phyloP scores from a whole-genome alignment of 2,888 invertebrate species.

The Microchrysa polita region DNA sequence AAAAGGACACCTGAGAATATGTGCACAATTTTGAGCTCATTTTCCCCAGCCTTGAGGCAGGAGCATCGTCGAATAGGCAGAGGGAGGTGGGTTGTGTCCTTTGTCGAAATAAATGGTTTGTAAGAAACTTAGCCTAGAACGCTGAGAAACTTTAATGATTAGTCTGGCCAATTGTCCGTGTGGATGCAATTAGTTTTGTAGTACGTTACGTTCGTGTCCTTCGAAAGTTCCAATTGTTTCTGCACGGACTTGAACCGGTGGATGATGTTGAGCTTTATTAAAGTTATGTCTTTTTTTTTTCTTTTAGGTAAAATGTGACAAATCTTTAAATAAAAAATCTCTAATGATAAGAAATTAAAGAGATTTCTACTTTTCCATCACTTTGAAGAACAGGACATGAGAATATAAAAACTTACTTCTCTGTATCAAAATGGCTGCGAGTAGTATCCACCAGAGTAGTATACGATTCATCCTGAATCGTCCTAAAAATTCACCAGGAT shows the following conservation, averaged over 20 bases:
- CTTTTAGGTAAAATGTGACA: no score
- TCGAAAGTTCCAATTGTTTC: constrained; percentile 21
- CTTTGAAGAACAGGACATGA: background rate
- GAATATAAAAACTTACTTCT: constrained; percentile 55
- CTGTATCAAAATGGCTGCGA: constrained; percentile 60
- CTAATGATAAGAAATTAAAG: background rate
- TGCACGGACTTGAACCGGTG: constrained; percentile 22
- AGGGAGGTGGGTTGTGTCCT: no score
- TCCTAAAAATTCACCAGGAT: background rate
- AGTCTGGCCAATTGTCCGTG: no score
- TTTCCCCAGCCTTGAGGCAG: no score
- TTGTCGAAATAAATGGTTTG: no score
- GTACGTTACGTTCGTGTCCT: constrained; percentile 11
- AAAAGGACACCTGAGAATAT: constrained; percentile 9
- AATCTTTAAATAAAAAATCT: background rate
- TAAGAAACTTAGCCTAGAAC: no score
- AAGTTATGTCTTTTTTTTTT: background rate
- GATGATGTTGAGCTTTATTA: constrained; percentile 14
- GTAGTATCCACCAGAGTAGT: constrained; percentile 57
- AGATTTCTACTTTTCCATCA: background rate
- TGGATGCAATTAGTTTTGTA: background rate
- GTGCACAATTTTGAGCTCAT: background rate
- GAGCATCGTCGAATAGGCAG: background rate
- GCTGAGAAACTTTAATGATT: no score
- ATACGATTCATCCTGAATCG: constrained; percentile 56